phyloP scores from a whole-genome alignment of 1,140 invertebrate species.

The Probaryconus sp. region DNA sequence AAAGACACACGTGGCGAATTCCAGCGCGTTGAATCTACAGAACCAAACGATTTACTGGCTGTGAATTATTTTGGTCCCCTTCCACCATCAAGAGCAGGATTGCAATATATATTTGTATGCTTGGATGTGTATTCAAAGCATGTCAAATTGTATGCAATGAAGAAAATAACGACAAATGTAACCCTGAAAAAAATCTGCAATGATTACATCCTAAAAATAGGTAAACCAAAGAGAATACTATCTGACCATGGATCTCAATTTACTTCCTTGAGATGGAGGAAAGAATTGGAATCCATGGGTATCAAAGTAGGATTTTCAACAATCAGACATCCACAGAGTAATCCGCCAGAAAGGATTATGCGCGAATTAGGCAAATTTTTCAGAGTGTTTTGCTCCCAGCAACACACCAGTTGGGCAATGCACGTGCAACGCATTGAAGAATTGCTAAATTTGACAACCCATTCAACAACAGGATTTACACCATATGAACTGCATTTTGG shows the following conservation, averaged over 20 bases:
- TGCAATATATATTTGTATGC: constrained; percentile 16
- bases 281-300: constrained; percentile 42
- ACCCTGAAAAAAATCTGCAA: constrained; percentile 26
- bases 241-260: constrained; percentile 38
- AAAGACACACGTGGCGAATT: no score
- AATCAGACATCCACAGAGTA: background rate
- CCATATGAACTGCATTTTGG: constrained; percentile 71
- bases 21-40: no score
- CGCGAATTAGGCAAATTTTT: constrained; percentile 4
- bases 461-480: constrained; percentile 64
- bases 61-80: constrained; percentile 22
- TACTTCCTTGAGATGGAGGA: constrained; percentile 37
- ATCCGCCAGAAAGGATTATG: no score
- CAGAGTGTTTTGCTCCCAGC: constrained; percentile 54
- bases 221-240: constrained; percentile 15
- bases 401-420: constrained; percentile 51
- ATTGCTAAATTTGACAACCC: constrained; percentile 68
- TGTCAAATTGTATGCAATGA: no score
- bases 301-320: constrained; percentile 45
- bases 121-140: no score
- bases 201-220: constrained; percentile 51
- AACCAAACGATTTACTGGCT: background rate
- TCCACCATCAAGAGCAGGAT: constrained; percentile 2
- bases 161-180: constrained; percentile 1
- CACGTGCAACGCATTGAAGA: constrained; percentile 53